Evolutionary conservation across 2,888 invertebrate species (phyloP).

Genomic region (Drepana falcataria): DNA sequence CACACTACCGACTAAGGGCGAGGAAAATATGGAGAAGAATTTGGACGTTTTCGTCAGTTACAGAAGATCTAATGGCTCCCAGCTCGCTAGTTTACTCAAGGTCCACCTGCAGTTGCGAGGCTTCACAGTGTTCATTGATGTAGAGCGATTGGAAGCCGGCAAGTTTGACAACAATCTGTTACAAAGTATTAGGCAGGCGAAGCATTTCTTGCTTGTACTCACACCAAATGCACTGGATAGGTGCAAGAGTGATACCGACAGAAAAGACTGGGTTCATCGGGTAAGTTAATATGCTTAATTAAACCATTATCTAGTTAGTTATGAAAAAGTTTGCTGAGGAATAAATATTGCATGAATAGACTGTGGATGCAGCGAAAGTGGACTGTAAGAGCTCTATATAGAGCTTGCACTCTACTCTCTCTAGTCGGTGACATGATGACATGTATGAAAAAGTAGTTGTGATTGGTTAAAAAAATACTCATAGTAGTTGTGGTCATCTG

Average conservation of each 20-base stretch:
- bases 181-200: constrained; percentile 97
- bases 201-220: constrained; percentile 96
- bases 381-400: too few species aligned
- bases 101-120: constrained; percentile 97
- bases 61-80: constrained; percentile 97
- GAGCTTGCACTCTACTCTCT: too few species aligned
- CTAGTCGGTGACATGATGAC: too few species aligned
- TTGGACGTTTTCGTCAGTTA: constrained; percentile 99
- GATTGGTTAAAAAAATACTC: too few species aligned
- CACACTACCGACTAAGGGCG: constrained; percentile 81
- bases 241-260: constrained; percentile 93
- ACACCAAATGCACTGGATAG: constrained; percentile 97
- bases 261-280: constrained; percentile 99
- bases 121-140: constrained; percentile 98
- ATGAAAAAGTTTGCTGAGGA: too few species aligned
- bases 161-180: constrained; percentile 99
- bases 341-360: too few species aligned
- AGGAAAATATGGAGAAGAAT: constrained; percentile 91
- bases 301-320: too few species aligned
- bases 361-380: too few species aligned
- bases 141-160: constrained; percentile 97
- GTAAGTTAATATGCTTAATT: constrained; percentile 73
- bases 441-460: too few species aligned
- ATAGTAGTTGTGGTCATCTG: too few species aligned
- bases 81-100: constrained; percentile 95